Percentiles rank a stretch among this genome's conserved stretches.
These are phyloP conservation scores for Caenorhabditis afra DNA, from an alignment of 2,888 invertebrate species.

Conservation along the genomic window DNA sequence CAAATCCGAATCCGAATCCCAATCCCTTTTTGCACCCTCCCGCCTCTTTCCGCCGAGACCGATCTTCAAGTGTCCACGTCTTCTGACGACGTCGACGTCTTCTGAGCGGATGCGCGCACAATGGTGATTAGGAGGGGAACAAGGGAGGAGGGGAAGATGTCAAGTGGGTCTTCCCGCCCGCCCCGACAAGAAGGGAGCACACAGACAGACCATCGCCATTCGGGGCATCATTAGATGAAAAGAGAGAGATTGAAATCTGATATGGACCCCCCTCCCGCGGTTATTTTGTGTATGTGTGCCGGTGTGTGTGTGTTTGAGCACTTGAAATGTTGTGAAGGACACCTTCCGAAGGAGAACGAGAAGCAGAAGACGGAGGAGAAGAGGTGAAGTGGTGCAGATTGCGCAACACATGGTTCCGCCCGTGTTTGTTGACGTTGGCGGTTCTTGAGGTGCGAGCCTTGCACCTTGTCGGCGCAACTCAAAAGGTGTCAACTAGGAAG, in stretches of 20 bases:
- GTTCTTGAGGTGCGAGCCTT: no score
- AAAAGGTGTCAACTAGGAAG: no score
- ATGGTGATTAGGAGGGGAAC: constrained; percentile 56
- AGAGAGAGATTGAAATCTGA: constrained; percentile 29
- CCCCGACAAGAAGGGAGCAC: no score
- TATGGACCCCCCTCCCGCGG: neutral
- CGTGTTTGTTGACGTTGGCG: no score
- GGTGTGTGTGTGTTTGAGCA: constrained; percentile 14
- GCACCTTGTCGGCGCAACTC: no score
- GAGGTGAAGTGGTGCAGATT: neutral
- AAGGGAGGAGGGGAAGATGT: no score
- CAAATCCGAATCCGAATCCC: constrained; percentile 14
- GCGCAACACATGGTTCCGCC: no score
- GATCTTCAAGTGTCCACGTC: constrained; percentile 16
- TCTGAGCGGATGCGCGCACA: constrained; percentile 39
- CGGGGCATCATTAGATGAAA: constrained; percentile 4
- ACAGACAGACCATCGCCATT: neutral
- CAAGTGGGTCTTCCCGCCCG: constrained; percentile 27
- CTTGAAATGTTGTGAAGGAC: constrained; percentile 25
- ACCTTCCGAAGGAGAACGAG: constrained; percentile 5
- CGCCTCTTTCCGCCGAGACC: no score
- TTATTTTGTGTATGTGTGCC: constrained; percentile 5
- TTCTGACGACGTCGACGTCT: neutral
- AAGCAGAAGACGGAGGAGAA: constrained; percentile 6
- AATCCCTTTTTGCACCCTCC: neutral